Conservation (phyloP, 2,113 vertebrate genomes). For the Centropus unirufus region DNA sequence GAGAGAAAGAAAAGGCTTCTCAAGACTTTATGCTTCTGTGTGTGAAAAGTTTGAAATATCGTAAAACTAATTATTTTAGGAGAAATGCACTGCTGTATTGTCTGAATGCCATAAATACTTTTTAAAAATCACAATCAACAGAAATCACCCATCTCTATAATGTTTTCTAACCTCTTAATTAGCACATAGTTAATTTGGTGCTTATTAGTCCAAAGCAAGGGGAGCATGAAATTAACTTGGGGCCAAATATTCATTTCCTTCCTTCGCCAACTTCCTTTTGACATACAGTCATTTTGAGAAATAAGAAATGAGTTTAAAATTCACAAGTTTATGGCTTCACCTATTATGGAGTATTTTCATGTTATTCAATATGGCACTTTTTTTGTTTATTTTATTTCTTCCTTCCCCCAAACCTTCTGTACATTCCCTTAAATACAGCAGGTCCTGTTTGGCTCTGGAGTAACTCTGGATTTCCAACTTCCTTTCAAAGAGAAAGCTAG, state of each 20-base stretch:
- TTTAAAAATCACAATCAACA: background rate
- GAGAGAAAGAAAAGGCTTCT: background rate
- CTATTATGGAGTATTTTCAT: background rate
- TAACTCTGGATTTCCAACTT: background rate
- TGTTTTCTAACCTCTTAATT: constrained; percentile 25
- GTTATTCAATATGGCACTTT: background rate
- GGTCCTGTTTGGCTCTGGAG: background rate
- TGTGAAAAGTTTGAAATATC: background rate
- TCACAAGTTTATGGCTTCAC: background rate
- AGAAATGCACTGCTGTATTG: background rate
- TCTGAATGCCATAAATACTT: background rate
- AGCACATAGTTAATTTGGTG: constrained; percentile 27
- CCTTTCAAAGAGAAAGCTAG: background rate
- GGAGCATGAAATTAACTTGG: constrained; percentile 45
- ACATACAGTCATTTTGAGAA: background rate
- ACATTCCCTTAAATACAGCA: background rate
- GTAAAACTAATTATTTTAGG: background rate
- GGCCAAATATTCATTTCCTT: constrained; percentile 14
- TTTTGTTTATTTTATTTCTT: background rate
- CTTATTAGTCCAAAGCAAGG: constrained; percentile 24
- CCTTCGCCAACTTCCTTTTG: background rate
- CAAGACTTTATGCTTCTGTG: background rate
- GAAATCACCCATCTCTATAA: constrained; percentile 5
- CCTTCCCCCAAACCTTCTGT: background rate
- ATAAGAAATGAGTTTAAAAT: background rate